phyloP scores from a whole-genome alignment of 2,888 invertebrate species.

The Neocrepidodera transversa region DNA sequence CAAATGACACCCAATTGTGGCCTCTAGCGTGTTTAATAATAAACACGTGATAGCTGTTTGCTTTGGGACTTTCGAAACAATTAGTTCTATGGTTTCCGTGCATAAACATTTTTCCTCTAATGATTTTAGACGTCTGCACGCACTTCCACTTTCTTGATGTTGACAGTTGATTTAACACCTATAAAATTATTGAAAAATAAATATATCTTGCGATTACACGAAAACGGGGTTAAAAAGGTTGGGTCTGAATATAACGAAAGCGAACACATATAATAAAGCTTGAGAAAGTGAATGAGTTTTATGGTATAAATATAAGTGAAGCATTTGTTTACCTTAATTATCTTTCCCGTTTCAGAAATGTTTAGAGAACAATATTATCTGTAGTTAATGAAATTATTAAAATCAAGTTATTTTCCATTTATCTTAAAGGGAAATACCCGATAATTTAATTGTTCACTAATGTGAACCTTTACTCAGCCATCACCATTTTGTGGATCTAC shows the following conservation, averaged over 20 bases:
- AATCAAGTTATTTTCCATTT: slow-evolving; percentile 8
- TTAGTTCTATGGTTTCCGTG: slow-evolving; percentile 24
- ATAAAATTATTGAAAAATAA: not conserved
- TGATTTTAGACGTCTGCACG: slow-evolving; percentile 18
- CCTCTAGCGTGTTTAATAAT: slow-evolving; percentile 8
- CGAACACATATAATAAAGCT: too few species aligned
- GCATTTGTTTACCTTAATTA: too few species aligned
- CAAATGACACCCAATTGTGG: slow-evolving; percentile 11
- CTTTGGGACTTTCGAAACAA: slow-evolving; percentile 21
- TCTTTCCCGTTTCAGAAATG: too few species aligned
- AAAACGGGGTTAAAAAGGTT: too few species aligned
- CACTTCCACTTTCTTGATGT: slow-evolving; percentile 1
- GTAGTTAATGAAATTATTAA: too few species aligned
- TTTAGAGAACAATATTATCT: too few species aligned
- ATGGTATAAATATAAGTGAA: too few species aligned
- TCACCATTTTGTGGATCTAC: slow-evolving; percentile 11
- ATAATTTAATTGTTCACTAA: slow-evolving; percentile 18
- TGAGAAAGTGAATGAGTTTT: too few species aligned
- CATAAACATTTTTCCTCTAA: slow-evolving; percentile 14
- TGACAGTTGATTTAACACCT: slow-evolving; percentile 4
- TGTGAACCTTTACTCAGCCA: slow-evolving; percentile 2
- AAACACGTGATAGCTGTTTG: slow-evolving; percentile 19
- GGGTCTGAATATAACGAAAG: too few species aligned
- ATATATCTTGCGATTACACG: too few species aligned
- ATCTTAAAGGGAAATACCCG: slow-evolving; percentile 2